Conservation (phyloP, 2,888 invertebrate genomes). For the Lottia scabra region DNA sequence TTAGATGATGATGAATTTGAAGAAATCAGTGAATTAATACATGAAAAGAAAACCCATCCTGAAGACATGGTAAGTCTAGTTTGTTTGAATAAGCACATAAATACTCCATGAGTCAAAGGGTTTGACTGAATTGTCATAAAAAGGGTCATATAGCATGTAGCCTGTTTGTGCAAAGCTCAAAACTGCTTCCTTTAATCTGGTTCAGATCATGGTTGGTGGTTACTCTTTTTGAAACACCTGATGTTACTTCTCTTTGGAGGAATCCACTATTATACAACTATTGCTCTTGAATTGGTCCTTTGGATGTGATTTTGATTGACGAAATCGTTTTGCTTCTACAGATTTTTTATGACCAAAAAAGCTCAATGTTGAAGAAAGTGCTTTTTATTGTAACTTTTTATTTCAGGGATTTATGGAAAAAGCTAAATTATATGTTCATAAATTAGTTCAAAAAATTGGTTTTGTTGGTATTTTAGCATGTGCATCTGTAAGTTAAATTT, state of each 20-base stretch:
- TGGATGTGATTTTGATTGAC: too few species aligned
- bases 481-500: conserved; percentile 79
- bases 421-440: conserved; percentile 82
- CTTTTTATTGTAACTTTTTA: background rate
- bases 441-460: conserved; percentile 90
- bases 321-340: too few species aligned
- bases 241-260: too few species aligned
- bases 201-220: too few species aligned
- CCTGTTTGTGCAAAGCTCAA: too few species aligned
- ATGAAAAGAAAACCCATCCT: conserved; percentile 72
- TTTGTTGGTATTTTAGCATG: conserved; percentile 96
- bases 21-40: conserved; percentile 65
- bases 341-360: too few species aligned
- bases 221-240: too few species aligned
- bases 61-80: conserved; percentile 64
- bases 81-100: background rate
- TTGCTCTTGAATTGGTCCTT: too few species aligned
- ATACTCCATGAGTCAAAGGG: background rate
- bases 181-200: too few species aligned
- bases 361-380: too few species aligned
- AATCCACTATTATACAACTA: too few species aligned
- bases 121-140: background rate
- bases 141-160: too few species aligned
- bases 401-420: conserved; percentile 77
- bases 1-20: conserved; percentile 70